These are phyloP conservation scores for Actinia tenebrosa DNA, from an alignment of 64 coral and sea anemone species.

Conservation along the genomic window DNA sequence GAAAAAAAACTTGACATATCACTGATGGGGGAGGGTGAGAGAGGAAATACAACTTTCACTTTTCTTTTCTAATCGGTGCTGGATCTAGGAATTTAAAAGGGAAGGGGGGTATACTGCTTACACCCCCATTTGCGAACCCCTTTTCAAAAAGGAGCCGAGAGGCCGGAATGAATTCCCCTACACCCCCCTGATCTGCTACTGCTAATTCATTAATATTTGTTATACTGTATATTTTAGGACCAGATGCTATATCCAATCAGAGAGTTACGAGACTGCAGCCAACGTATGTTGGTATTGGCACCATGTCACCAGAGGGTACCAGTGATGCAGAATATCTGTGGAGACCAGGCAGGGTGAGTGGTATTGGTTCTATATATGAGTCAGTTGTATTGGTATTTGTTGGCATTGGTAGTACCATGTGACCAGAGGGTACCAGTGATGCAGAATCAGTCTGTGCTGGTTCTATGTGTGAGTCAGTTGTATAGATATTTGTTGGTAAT, in stretches of 20 bases:
- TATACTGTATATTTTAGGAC: conserved; percentile 30
- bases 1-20: too few species aligned
- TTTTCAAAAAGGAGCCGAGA: too few species aligned
- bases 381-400: background rate
- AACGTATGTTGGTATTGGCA: conserved; percentile 82
- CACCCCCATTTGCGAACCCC: too few species aligned
- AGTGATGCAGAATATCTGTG: conserved; percentile 89
- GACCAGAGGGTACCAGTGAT: conserved; percentile 86
- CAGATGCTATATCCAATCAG: conserved; percentile 90
- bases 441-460: conserved; percentile 69
- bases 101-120: too few species aligned
- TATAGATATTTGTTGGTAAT: too few species aligned
- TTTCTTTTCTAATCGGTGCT: too few species aligned
- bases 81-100: too few species aligned
- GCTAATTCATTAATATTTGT: too few species aligned
- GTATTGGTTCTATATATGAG: background rate
- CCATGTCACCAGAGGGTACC: conserved; percentile 89
- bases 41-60: too few species aligned
- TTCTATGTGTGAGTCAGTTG: background rate
- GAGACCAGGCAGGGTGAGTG: conserved; percentile 71
- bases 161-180: too few species aligned
- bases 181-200: too few species aligned
- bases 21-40: too few species aligned
- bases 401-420: conserved; percentile 91
- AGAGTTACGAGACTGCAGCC: conserved; percentile 62